Evolutionary conservation across 2,888 invertebrate species (phyloP).

Genomic region (Sceliomorpha sp.): DNA sequence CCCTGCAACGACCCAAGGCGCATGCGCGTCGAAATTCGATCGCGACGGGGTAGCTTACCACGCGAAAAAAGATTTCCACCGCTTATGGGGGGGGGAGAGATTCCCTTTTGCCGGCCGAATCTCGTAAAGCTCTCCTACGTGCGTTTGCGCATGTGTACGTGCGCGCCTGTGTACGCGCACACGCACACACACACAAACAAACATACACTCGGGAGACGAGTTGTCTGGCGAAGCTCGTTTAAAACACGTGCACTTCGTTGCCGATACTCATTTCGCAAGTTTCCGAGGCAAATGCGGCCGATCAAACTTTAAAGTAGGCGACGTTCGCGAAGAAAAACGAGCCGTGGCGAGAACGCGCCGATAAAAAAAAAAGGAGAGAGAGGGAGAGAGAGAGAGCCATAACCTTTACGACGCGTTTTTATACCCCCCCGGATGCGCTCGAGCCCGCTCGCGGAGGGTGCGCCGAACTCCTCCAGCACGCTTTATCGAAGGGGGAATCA

Average conservation of each 20-base stretch:
- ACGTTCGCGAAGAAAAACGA: not conserved
- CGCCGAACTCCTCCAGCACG: too few relatives aligned
- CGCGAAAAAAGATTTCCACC: constrained; percentile 11
- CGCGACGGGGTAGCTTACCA: constrained; percentile 52
- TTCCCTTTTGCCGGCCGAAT: too few relatives aligned
- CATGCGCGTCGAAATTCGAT: constrained; percentile 75
- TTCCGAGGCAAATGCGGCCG: too few relatives aligned
- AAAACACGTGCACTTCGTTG: constrained; percentile 13
- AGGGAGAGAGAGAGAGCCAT: not conserved
- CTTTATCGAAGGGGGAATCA: too few relatives aligned
- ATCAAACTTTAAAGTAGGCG: not conserved
- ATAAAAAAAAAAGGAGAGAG: too few relatives aligned
- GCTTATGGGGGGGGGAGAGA: too few relatives aligned
- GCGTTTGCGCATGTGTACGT: too few relatives aligned
- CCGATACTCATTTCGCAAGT: too few relatives aligned
- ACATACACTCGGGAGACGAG: too few relatives aligned
- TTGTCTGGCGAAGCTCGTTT: constrained; percentile 8
- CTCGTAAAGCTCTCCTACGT: too few relatives aligned
- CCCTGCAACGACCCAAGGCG: constrained; percentile 61
- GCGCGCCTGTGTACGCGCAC: too few relatives aligned
- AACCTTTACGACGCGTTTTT: constrained; percentile 13
- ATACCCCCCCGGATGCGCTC: not conserved
- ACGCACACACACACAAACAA: not conserved
- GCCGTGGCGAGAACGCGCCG: not conserved
- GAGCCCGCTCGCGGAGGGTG: too few relatives aligned